Conservation (phyloP, 2,888 invertebrate genomes). For the Cataglyphis livida region DNA sequence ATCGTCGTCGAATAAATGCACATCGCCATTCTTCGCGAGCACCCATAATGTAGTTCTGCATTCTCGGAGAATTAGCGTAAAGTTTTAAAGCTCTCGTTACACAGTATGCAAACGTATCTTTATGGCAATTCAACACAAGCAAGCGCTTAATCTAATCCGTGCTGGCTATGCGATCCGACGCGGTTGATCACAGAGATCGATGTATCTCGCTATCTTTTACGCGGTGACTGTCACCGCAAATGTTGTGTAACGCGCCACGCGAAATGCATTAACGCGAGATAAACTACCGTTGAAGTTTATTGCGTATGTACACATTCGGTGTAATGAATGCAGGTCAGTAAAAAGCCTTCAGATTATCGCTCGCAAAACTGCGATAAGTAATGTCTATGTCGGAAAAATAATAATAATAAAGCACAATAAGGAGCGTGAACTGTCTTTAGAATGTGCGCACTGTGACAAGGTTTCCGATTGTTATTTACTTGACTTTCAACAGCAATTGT, state of each 20-base stretch:
- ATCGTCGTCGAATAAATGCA: conserved; percentile 25
- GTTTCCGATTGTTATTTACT: neutral
- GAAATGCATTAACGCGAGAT: conserved; percentile 13
- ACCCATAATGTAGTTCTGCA: conserved; percentile 5
- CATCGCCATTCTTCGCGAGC: neutral
- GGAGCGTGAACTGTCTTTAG: neutral
- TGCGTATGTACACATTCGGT: conserved; percentile 15
- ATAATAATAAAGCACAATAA: neutral
- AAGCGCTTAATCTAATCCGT: neutral
- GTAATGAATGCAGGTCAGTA: neutral
- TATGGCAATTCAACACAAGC: neutral
- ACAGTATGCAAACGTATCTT: neutral
- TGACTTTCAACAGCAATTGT: neutral
- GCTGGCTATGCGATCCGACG: conserved; percentile 3
- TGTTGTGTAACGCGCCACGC: conserved; percentile 5
- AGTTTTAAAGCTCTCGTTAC: neutral
- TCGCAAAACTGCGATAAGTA: conserved; percentile 18
- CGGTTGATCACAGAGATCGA: conserved; percentile 8
- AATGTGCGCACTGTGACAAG: neutral
- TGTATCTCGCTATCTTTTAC: neutral
- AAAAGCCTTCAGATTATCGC: conserved; percentile 26
- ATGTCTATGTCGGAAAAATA: neutral
- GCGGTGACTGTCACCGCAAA: neutral
- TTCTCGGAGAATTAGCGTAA: conserved; percentile 3
- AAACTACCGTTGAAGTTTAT: conserved; percentile 15